Evolutionary conservation across 2,113 vertebrate genomes (phyloP), one percentile per base, ranked within the genome.

Genomic region (Charina bottae): DNA sequence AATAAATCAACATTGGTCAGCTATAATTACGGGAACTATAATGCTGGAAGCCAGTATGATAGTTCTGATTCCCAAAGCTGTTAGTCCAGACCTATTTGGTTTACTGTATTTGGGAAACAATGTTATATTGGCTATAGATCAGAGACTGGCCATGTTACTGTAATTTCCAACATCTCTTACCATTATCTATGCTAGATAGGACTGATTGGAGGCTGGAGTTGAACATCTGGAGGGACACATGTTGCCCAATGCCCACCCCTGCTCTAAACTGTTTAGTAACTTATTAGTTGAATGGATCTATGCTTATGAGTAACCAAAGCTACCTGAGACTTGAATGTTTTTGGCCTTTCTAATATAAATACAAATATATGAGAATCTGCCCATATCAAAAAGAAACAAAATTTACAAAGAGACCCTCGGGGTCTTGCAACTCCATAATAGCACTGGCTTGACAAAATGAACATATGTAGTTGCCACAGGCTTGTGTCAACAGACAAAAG

Each of bases 11-110:
- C 42, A 90, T 62, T 83, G 55, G 1, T 24, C 11, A 60, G 6
- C 15, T 90, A 83, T 11, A 2, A 0, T 60, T 87, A 68, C 2
- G 88, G 21, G 90, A 83, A 55, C 24, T 8, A 37, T 53, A 21
- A 62, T 93, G 55, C 24, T 93, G 93, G 92, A 89, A 64, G 23
- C 58, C 87, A 89, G 58, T 42, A 60, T 89, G 42, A 62, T n/a
- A 91, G 0, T 28, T 42, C 85, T 87, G 49, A 68, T 86, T 54
- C 93, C 26, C 85, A 56, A 42, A 88, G 3, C 11, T 54, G 49
- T n/a, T 56, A 89, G n/a, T 5, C 21, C 60, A 59, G 93, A 93
- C 19, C 23, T 90, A 28, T 6, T 33, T 90, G 59, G 15, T n/a
- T 46, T 28, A n/a, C n/a, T n/a, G n/a, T n/a, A 85, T 56, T 60